A percentile compares a stretch with the other conserved stretches of the same genome.
phyloP scores from a whole-genome alignment of 1,140 invertebrate species.

The Halotydeus destructor region DNA sequence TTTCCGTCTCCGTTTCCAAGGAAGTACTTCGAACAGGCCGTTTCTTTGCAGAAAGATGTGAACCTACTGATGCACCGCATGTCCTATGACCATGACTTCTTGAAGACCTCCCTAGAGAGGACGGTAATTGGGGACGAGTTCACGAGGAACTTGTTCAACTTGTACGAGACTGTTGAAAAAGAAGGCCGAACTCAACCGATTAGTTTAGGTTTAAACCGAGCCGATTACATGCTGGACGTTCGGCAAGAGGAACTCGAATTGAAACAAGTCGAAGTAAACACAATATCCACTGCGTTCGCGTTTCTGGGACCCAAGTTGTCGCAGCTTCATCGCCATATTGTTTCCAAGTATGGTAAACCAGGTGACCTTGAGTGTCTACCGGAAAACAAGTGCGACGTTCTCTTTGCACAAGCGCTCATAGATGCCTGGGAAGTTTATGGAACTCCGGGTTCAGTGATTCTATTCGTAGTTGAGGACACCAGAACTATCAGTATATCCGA shows the following conservation, averaged over 20 bases:
- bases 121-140: constrained; percentile 73
- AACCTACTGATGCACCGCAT: constrained; percentile 74
- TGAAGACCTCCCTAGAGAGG: constrained; percentile 43
- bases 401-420: constrained; percentile 45
- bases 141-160: constrained; percentile 53
- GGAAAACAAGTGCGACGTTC: constrained; percentile 44
- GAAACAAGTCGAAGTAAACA: constrained; percentile 80
- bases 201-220: constrained; percentile 46
- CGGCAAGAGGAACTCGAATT: constrained; percentile 18
- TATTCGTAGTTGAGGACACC: constrained; percentile 72
- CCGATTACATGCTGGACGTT: constrained; percentile 53
- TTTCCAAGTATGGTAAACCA: not conserved
- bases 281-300: constrained; percentile 82
- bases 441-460: constrained; percentile 37
- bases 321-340: constrained; percentile 25
- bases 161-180: constrained; percentile 53
- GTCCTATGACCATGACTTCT: constrained; percentile 59
- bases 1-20: constrained; percentile 60
- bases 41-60: constrained; percentile 45
- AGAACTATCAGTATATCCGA: constrained; percentile 74
- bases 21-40: constrained; percentile 49
- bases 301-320: constrained; percentile 46
- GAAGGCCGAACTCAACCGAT: constrained; percentile 50
- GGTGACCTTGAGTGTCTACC: constrained; percentile 38
- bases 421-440: constrained; percentile 17